Evolutionary conservation across 2,888 invertebrate genomes (phyloP), one percentile per base, ranked within the genome.

Genomic region (Temnothorax unifasciatus): DNA sequence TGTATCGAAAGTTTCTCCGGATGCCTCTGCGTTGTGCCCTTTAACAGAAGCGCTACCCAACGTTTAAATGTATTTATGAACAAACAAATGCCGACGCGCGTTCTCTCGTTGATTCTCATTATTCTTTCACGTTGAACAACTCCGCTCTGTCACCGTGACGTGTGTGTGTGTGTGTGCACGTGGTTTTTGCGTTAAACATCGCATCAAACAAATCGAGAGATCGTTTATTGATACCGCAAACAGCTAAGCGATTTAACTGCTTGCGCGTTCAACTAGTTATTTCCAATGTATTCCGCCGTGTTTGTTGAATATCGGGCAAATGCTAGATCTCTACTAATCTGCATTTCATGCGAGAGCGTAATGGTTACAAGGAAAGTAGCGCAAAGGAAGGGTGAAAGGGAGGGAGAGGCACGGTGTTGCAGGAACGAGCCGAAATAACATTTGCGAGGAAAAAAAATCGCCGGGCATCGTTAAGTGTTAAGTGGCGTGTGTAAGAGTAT

Each of bases 401-500:
- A 38, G 13, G 38, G 6, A 38, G 38, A 15, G 5, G 18, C 6
- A 4, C 3, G 8, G 8, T 8, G 15, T 1, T 18, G 50, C 6
- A 21, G 52, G 13, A 34, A 79, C 44, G 38, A 71, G 29, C 11
- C 25, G 25, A 63, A 52, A 29, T 63, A 61, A 47, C 41, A 82
- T 63, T 82, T 29, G 15, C 18, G 15, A 50, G 50, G 50, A 83
- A 82, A 64, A 41, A 61, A 86, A 86, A 85, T 86, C 66, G 83
- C 77, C 59, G 50, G 59, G 79, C 76, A 79, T 82, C 64, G 86
- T 84, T 85, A 86, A 84, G 79, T 86, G 84, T 89, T 89, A 90
- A 89, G 85, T 90, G 86, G 86, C 86, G 88, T 86, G 86, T 86
- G 85, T 77, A 82, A 82, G 64, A 84, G 63, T 88, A 85, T 90